Base-by-base conservation (phyloP, 2,113 vertebrate species). In the Heliornis fulica region DNA sequence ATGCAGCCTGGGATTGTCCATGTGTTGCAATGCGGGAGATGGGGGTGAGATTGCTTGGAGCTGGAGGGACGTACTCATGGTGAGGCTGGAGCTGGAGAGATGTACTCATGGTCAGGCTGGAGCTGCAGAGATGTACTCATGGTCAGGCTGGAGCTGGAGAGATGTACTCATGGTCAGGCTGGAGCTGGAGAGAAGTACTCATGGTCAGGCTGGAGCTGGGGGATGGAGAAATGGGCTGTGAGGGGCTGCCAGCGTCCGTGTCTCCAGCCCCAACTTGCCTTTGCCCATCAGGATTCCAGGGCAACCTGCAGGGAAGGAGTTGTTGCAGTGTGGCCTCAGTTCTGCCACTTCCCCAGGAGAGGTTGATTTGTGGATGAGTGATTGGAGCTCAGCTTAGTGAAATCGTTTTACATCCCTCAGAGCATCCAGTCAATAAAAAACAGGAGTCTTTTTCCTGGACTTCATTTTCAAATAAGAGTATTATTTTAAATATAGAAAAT, bases 101-200 rank as follows among this genome's bases (percentile, higher is more conserved):
- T 2, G 1, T 1, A 20, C 20, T 3, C 2, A 1, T 2, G 46
- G 43, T 10, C 38, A 3, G 28, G 4, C 9, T 17, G 64, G 71
- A 41, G 63, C 29, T 15, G 13, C n/a, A n/a, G n/a, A n/a, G n/a
- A n/a, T n/a, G n/a, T n/a, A n/a, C n/a, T n/a, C n/a, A n/a, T n/a
- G n/a, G n/a, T n/a, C n/a, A n/a, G n/a, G n/a, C n/a, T n/a, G 22
- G 79, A 26, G 28, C 48, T 40, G 69, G 36, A 10, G 43, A 31
- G 40, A 18, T 2, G 1, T 1, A 20, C 20, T 3, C 2, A 1
- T 2, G 46, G 43, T 10, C 38, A 3, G 28, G 4, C 9, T 17
- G 22, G 79, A 26, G 28, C 48, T 40, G 69, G 36, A 10, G 43
- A 31, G 40, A 18, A 2, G 1, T 1, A 20, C 20, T 3, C 2